phyloP scores from a whole-genome alignment of 2,888 invertebrate species.

The Beris morrisii region DNA sequence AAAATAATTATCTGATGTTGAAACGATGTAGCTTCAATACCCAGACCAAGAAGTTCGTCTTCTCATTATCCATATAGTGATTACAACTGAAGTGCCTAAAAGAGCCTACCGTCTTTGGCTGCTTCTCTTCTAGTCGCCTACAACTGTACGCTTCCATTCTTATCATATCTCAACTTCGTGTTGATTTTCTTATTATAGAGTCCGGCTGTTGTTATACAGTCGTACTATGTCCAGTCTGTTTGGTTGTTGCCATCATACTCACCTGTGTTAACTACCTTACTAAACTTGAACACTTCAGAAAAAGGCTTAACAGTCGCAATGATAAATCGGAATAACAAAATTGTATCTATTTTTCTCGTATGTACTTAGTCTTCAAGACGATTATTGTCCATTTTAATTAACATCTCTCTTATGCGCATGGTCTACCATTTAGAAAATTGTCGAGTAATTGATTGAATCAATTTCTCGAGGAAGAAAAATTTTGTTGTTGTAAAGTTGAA shows the following conservation, averaged over 20 bases:
- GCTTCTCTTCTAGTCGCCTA: too few species aligned
- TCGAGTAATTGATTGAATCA: slow-evolving; percentile 43
- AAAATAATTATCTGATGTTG: too few species aligned
- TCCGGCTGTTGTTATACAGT: slow-evolving; percentile 34
- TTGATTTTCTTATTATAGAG: slow-evolving; percentile 17
- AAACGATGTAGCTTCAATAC: too few species aligned
- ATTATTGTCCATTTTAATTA: slow-evolving; percentile 40
- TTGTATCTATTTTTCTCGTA: not conserved
- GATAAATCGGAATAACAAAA: too few species aligned
- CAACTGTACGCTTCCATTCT: too few species aligned
- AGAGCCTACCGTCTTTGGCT: too few species aligned
- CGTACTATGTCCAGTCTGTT: slow-evolving; percentile 5
- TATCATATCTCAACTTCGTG: too few species aligned
- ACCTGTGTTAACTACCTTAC: slow-evolving; percentile 28
- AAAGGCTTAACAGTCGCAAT: too few species aligned
- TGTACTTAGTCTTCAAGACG: not conserved
- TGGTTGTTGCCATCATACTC: not conserved
- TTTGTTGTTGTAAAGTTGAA: not conserved
- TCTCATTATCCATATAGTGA: too few species aligned
- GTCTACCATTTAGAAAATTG: slow-evolving; percentile 47
- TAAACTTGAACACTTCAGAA: slow-evolving; percentile 2
- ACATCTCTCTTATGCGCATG: slow-evolving; percentile 44
- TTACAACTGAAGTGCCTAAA: too few species aligned
- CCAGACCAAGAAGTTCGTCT: too few species aligned
- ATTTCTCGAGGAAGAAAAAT: slow-evolving; percentile 25